Conservation (phyloP, 2,797 vertebrate genomes). For the Peromyscus attwateri region DNA sequence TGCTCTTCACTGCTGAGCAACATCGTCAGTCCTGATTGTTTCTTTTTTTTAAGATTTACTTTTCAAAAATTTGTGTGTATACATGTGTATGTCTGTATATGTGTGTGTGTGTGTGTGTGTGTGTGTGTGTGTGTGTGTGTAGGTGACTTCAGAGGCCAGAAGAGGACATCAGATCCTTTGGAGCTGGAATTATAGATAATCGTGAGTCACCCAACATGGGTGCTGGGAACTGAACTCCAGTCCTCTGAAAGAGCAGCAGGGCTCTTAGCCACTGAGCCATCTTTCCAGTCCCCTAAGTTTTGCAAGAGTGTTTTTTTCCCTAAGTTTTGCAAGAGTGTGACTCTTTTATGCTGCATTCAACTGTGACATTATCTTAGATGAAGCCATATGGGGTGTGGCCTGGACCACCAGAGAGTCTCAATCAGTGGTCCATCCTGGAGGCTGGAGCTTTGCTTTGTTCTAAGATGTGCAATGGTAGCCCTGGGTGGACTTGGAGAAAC, state of each 20-base stretch:
- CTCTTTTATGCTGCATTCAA: neutral
- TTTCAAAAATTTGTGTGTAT: neutral
- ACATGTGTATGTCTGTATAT: no score
- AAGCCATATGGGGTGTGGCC: neutral
- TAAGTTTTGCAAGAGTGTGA: neutral
- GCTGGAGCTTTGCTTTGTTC: neutral
- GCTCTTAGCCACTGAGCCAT: neutral
- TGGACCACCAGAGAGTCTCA: neutral
- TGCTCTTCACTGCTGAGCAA: neutral
- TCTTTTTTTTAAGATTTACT: neutral
- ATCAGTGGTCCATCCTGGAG: neutral
- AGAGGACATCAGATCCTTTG: neutral
- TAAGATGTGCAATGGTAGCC: neutral
- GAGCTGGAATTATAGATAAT: neutral
- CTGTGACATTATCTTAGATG: neutral
- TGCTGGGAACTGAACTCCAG: neutral
- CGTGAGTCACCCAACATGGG: neutral
- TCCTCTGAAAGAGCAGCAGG: neutral
- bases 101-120: neutral
- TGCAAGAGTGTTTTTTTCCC: neutral
- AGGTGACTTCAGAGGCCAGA: neutral
- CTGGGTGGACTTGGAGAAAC: conserved; percentile 13
- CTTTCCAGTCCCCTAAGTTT: neutral
- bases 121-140: no score
- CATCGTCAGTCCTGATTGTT: neutral